Evolutionary conservation across 2,113 vertebrate genomes (phyloP).

Genomic region (Artemisiospiza belli): DNA sequence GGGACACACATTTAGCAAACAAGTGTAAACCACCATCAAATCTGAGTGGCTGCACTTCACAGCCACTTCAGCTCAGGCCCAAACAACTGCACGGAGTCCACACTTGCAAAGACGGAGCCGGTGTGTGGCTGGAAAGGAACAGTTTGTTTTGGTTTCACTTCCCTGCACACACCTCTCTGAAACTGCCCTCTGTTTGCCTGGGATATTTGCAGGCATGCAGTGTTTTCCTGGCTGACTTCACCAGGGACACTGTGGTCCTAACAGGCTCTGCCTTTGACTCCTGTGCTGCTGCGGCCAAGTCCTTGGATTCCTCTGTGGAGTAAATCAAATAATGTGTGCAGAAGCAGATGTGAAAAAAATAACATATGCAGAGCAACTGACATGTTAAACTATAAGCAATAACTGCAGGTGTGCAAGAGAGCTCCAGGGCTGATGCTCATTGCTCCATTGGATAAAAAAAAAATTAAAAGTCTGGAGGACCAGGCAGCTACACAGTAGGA

Average conservation of each 20-base stretch:
- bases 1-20: background rate
- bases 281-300: background rate
- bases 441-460: background rate
- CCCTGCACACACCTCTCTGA: background rate
- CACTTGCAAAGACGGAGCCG: background rate
- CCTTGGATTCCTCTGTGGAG: background rate
- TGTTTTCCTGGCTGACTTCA: background rate
- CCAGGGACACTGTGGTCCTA: background rate
- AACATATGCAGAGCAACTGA: background rate
- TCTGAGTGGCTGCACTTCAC: conserved; percentile 30
- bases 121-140: background rate
- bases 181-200: background rate
- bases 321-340: background rate
- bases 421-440: background rate
- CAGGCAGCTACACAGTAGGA: background rate
- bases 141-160: conserved; percentile 30
- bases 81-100: background rate
- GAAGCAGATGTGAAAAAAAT: conserved; percentile 25
- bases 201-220: background rate
- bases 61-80: conserved; percentile 33
- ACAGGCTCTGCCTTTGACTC: background rate
- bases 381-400: background rate
- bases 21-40: conserved; percentile 4
- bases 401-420: conserved; percentile 37
- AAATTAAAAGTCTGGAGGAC: background rate